Percentiles rank a stretch among this genome's conserved stretches.
phyloP scores from a whole-genome alignment of 2,888 invertebrate genomes.

The Ceraclea dissimilis region DNA sequence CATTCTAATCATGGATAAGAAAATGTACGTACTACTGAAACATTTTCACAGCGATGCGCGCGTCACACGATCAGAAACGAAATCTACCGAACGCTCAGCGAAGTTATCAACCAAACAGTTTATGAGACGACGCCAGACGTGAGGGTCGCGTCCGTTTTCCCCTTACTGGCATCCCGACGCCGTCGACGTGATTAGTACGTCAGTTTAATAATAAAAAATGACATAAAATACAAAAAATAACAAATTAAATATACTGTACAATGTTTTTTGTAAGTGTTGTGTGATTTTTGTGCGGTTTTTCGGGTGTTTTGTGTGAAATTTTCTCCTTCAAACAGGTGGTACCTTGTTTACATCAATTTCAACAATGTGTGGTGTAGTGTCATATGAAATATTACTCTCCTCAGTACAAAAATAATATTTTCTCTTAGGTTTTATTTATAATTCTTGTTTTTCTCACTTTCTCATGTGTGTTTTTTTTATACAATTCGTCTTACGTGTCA shows the following conservation, averaged over 20 bases:
- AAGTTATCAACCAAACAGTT: background rate
- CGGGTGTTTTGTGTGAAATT: background rate
- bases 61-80: conserved; percentile 14
- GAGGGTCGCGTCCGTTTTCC: background rate
- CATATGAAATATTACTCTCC: too few relatives aligned
- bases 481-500: too few relatives aligned
- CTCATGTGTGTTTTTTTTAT: too few relatives aligned
- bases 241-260: too few relatives aligned
- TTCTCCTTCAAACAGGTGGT: background rate
- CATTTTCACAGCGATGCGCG: conserved; percentile 5
- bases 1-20: background rate
- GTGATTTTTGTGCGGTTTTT: too few relatives aligned
- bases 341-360: too few relatives aligned
- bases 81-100: conserved; percentile 10
- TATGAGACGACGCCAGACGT: conserved; percentile 1
- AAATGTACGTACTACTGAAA: background rate
- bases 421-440: too few relatives aligned
- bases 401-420: too few relatives aligned
- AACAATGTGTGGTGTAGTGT: too few relatives aligned
- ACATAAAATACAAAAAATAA: background rate
- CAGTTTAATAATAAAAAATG: background rate
- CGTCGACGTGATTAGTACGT: background rate
- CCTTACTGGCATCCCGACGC: background rate
- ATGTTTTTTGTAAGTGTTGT: too few relatives aligned
- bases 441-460: too few relatives aligned